Evolutionary conservation across 2,113 vertebrate genomes (phyloP).

Genomic region (Lepisosteus oculatus): DNA sequence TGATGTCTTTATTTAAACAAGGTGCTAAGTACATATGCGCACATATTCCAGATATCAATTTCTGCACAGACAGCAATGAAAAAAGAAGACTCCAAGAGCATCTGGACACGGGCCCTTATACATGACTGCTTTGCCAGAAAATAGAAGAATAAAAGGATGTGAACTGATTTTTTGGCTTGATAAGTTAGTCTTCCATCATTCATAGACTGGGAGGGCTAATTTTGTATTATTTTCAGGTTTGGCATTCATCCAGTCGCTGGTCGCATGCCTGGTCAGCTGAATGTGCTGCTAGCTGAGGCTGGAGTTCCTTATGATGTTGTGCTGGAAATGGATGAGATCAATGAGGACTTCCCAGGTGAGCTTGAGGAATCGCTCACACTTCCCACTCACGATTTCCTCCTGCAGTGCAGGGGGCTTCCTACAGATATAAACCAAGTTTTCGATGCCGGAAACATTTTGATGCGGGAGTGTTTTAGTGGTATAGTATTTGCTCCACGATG

Average conservation of each 20-base stretch:
- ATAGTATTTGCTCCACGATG: no score
- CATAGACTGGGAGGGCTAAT: neutral
- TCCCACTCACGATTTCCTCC: no score
- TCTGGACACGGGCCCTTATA: neutral
- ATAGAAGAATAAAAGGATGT: neutral
- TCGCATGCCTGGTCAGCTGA: slow-evolving; percentile 94
- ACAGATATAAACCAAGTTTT: no score
- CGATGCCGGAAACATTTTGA: no score
- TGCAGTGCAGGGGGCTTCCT: no score
- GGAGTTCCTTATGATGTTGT: slow-evolving; percentile 96
- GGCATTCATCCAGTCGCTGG: slow-evolving; percentile 81
- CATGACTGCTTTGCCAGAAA: neutral
- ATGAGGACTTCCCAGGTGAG: slow-evolving; percentile 88
- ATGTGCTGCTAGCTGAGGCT: slow-evolving; percentile 91
- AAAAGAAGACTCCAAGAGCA: neutral
- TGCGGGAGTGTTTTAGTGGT: no score
- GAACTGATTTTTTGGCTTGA: neutral
- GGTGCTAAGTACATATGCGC: slow-evolving; percentile 8
- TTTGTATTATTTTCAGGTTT: slow-evolving; percentile 46
- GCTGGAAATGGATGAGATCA: slow-evolving; percentile 98
- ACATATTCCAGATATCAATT: slow-evolving; percentile 21
- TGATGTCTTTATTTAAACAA: slow-evolving; percentile 23
- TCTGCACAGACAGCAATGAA: neutral
- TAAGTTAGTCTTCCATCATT: neutral
- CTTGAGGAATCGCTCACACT: no score